phyloP scores from a whole-genome alignment of 2,888 invertebrate species.

The Thereva unica region DNA sequence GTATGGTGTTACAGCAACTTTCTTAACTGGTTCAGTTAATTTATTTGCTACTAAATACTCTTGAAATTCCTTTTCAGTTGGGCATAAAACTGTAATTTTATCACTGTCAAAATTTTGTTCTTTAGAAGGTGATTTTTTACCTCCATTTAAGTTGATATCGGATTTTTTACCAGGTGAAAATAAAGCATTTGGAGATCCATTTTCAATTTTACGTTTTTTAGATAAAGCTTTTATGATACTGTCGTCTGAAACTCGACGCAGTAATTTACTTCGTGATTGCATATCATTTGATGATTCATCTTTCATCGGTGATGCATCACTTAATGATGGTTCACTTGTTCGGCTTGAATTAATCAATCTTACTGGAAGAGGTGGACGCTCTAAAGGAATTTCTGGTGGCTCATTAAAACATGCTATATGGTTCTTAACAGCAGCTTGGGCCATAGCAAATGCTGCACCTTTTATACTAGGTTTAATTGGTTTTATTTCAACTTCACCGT shows the following conservation, averaged over 20 bases:
- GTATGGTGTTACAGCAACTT: conserved; percentile 37
- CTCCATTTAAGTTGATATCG: conserved; percentile 14
- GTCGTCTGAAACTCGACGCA: conserved; percentile 37
- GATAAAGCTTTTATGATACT: conserved; percentile 19
- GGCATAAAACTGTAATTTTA: conserved; percentile 39
- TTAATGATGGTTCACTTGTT: conserved; percentile 1
- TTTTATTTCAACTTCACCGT: background rate
- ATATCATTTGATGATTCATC: background rate
- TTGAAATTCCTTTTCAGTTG: conserved; percentile 46
- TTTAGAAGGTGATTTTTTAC: conserved; percentile 3
- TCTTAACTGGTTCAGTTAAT: conserved; percentile 44
- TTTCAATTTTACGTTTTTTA: conserved; percentile 38
- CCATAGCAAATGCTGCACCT: conserved; percentile 48
- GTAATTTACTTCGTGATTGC: background rate
- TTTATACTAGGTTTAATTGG: conserved; percentile 36
- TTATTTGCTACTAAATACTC: conserved; percentile 43
- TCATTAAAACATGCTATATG: conserved; percentile 53
- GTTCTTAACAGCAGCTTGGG: conserved; percentile 48
- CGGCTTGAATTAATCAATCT: conserved; percentile 43
- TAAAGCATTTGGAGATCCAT: background rate
- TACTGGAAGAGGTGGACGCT: conserved; percentile 53
- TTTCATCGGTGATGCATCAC: background rate
- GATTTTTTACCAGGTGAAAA: background rate
- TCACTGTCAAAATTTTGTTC: conserved; percentile 15
- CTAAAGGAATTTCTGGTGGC: conserved; percentile 53